Percentiles rank a stretch among this genome's conserved stretches.
Conservation (phyloP, 1,140 invertebrate genomes). For the Neotoxoptera formosana region DNA sequence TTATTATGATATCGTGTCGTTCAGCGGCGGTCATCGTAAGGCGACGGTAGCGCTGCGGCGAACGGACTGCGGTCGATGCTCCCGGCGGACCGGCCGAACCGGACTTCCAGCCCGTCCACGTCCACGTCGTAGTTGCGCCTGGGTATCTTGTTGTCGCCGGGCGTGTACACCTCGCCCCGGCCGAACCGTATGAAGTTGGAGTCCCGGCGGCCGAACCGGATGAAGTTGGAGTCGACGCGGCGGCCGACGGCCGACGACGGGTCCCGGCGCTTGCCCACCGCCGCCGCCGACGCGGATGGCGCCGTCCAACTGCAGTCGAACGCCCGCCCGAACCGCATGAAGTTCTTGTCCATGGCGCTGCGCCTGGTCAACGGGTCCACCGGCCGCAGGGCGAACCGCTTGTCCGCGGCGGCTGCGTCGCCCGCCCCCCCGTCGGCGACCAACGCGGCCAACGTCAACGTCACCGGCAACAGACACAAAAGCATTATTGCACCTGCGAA, state of each 20-base stretch:
- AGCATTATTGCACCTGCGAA: conserved; percentile 24
- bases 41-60: background rate
- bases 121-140: conserved; percentile 42
- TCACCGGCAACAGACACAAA: conserved; percentile 40
- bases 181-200: conserved; percentile 61
- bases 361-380: conserved; percentile 61
- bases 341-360: conserved; percentile 62
- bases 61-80: background rate
- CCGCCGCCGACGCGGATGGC: conserved; percentile 70
- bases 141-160: conserved; percentile 48
- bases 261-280: conserved; percentile 65
- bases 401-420: conserved; percentile 35
- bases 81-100: conserved; percentile 37
- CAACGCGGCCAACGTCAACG: conserved; percentile 34
- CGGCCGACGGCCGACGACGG: conserved; percentile 3
- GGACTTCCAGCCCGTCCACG: conserved; percentile 47
- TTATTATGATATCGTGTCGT: background rate
- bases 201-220: conserved; percentile 57
- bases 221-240: conserved; percentile 59
- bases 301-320: conserved; percentile 51
- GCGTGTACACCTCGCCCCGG: conserved; percentile 58
- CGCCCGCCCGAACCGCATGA: conserved; percentile 62
- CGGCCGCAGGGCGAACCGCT: conserved; percentile 57
- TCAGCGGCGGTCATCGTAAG: conserved; percentile 24
- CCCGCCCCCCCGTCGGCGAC: background rate